Percentiles rank a stretch among this genome's conserved stretches.
Evolutionary conservation across 1,140 invertebrate genomes (phyloP).

Genomic region (Episyrphus balteatus): DNA sequence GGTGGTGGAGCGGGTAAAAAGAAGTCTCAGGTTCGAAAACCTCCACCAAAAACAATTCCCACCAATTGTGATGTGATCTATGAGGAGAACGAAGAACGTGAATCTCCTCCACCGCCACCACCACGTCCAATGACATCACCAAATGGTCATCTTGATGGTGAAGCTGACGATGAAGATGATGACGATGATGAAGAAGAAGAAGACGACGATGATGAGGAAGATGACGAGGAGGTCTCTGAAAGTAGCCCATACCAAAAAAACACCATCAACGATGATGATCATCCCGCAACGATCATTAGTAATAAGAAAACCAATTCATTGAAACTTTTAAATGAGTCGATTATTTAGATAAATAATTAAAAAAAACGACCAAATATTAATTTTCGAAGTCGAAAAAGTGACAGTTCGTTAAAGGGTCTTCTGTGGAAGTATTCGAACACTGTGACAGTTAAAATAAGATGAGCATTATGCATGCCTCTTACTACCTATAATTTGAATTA

Average conservation of each 20-base stretch:
- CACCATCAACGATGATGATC: slow-evolving; percentile 24
- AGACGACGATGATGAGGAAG: slow-evolving; percentile 5
- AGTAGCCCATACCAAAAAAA: slow-evolving; percentile 21
- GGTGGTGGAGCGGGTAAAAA: not conserved
- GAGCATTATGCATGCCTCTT: no score
- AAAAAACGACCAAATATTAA: no score
- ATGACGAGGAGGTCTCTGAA: not conserved
- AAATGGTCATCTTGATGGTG: not conserved
- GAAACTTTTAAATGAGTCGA: no score
- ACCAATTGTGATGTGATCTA: slow-evolving; percentile 37
- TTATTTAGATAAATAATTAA: no score
- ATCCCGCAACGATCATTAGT: slow-evolving; percentile 3
- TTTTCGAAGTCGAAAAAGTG: no score
- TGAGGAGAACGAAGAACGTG: slow-evolving; percentile 33
- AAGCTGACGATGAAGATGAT: not conserved
- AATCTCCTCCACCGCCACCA: slow-evolving; percentile 21
- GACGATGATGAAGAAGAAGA: slow-evolving; percentile 3
- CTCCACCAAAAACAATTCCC: slow-evolving; percentile 30
- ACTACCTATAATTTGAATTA: no score
- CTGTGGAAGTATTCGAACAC: no score
- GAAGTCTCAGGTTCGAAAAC: slow-evolving; percentile 19
- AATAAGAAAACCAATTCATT: no score
- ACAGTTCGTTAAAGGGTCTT: no score
- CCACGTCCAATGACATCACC: slow-evolving; percentile 4
- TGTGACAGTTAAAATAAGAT: no score